Evolutionary conservation across 2,113 vertebrate species (phyloP).

Genomic region (Morone chrysops): DNA sequence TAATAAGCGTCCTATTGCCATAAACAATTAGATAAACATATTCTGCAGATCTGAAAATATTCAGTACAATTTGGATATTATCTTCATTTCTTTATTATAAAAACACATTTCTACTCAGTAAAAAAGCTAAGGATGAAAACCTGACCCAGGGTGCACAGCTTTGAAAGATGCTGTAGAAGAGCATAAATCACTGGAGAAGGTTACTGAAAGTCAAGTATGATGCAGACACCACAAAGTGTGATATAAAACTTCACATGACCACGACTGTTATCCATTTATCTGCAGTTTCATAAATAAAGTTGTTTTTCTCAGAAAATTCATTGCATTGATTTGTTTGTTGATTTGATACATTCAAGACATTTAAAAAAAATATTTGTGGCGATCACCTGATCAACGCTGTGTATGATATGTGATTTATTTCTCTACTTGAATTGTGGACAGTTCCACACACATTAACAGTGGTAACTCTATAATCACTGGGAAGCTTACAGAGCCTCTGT

Average conservation of each 20-base stretch:
- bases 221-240: not conserved
- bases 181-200: not conserved
- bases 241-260: not conserved
- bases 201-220: not conserved
- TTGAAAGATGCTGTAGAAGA: not conserved
- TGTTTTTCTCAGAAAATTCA: not conserved
- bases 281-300: conserved; percentile 37
- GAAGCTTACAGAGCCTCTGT: not conserved
- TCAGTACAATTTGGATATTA: not conserved
- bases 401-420: not conserved
- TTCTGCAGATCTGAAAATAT: conserved; percentile 5
- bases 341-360: not conserved
- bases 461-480: not conserved
- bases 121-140: not conserved
- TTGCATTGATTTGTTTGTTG: not conserved
- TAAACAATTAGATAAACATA: not conserved
- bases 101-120: not conserved
- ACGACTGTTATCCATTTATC: not conserved
- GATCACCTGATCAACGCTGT: not conserved
- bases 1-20: not conserved
- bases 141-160: not conserved
- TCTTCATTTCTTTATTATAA: not conserved
- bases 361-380: not conserved
- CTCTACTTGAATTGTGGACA: not conserved
- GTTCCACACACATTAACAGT: not conserved